Base-by-base conservation (phyloP, 2,797 vertebrate species). In the Pteronotus mesoamericanus region DNA sequence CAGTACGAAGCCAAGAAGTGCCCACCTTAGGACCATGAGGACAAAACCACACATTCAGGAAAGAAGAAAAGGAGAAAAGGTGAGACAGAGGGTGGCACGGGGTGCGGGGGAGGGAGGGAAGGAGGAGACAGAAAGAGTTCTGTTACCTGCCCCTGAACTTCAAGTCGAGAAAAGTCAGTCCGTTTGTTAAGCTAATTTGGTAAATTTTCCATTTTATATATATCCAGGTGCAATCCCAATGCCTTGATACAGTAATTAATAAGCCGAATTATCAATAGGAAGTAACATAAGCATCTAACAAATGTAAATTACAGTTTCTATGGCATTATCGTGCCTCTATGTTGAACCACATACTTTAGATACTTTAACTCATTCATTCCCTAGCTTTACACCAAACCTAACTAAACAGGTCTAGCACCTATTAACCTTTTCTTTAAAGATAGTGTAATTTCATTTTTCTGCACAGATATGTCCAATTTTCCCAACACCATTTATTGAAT, bases 351-450 rank as follows among this genome's bases (percentile, higher is more conserved):
- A 77, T 53, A 74, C 53, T 72, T 93, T 48, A 89, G 29, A 59
- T 68, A 80, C 39, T 89, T 69, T 86, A 24, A 93, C 39, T 90
- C 55, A 89, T 64, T 89, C 44, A 86, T 93, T 74, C 68, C 64
- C 75, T 89, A 46, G 48, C 18, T 77, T 91, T 85, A 71, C 59
- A 85, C 16, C 48, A 71, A 91, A 46, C 57, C 24, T 87, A 42
- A 59, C 7, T 44, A 87, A 92, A 53, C 1, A 94, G 57, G 83
- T n/a, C 46, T n/a, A 93, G 19, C 5, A 51, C 34, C 61, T 64
- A 75, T 1, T 77, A 53, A 74, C 14, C 8, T 71, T 71, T 51
- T 46, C 48, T 95, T 89, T 89, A 92, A 96, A 94, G 53, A 80
- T 32, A 51, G 2, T 80, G 80, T 75, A 84, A 29, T 15, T 64